Percentiles rank a stretch among this genome's conserved stretches.
Evolutionary conservation across 1,140 invertebrate genomes (phyloP).

Genomic region (Drosophila chauvacae): DNA sequence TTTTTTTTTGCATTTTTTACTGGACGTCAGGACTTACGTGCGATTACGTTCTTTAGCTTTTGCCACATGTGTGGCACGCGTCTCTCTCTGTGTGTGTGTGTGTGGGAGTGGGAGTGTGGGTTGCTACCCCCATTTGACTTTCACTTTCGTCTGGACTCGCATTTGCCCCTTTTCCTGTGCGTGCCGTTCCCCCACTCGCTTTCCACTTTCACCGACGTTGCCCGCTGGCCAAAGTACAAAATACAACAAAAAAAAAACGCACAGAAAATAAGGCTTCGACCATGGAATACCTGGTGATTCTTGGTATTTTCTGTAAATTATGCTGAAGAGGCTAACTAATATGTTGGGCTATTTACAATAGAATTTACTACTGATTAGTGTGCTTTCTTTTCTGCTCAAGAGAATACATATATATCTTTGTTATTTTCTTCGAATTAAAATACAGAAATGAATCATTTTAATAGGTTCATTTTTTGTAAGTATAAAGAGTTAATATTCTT

Average conservation of each 20-base stretch:
- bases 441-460: no score
- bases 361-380: no score
- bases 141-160: constrained; percentile 72
- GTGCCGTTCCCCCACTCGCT: not conserved
- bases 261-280: not conserved
- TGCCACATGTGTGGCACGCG: constrained; percentile 48
- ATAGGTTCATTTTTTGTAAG: no score
- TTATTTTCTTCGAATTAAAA: no score
- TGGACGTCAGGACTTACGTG: constrained; percentile 79
- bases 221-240: constrained; percentile 53
- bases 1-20: constrained; percentile 74
- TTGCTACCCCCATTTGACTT: constrained; percentile 76
- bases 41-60: constrained; percentile 75
- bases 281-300: not conserved
- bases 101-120: constrained; percentile 13
- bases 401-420: no score
- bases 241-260: not conserved
- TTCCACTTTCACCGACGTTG: constrained; percentile 33
- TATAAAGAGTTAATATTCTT: no score
- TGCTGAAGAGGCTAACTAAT: no score
- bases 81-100: constrained; percentile 12
- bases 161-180: constrained; percentile 36
- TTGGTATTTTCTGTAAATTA: not conserved
- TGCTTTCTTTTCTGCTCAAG: no score
- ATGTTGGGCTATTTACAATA: no score